Evolutionary conservation across 92 coral and sea anemone genomes (phyloP), one percentile per base, ranked within the genome.

Genomic region (Parazoanthus darwini): DNA sequence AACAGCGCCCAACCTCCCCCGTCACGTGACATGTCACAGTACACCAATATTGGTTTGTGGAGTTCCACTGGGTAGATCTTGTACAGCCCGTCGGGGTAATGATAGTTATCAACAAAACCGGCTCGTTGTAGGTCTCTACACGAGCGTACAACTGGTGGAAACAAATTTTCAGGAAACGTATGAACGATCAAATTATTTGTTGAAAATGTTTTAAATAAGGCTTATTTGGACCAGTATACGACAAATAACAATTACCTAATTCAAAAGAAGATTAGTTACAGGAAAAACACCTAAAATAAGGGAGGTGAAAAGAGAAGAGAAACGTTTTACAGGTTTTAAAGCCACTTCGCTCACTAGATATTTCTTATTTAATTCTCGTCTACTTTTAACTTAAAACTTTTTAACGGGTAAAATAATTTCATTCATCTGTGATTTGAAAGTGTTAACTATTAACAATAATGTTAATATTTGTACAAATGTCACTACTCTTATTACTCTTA

Each of bases 1-100:
- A 94, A 93, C 71, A 94, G 92, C 36, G 98, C 93, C 98, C 98
- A 94, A 71, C 98, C 96, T 18, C 98, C 98, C 8, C 96, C 98
- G 67, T 94, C 96, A 88, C 98, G 96, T 85, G 98, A 89, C 96
- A 94, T 91, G 91, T 94, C 98, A 83, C 98, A 94, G 79, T 90
- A 94, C 2, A 89, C 90, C 78, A 65, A 29, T 33, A 94, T 85
- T 81, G 92, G 90, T 54, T 72, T n/a, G 63, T 85, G 73, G n/a
- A 44, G 44, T 1, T 58, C 82, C 37, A 88, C 94, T 4, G 98
- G 96, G 37, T 91, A 88, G 25, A 94, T 94, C 66, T 86, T 90
- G 94, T 93, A 94, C 26, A 94, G 80, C 6, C 93, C 98, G 50
- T 94, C 94, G 2, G 94, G 94, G 71, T 89, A 86, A 22, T 67